Conservation (phyloP, 2,113 vertebrate genomes). For the Romanogobio albipinnatus region DNA sequence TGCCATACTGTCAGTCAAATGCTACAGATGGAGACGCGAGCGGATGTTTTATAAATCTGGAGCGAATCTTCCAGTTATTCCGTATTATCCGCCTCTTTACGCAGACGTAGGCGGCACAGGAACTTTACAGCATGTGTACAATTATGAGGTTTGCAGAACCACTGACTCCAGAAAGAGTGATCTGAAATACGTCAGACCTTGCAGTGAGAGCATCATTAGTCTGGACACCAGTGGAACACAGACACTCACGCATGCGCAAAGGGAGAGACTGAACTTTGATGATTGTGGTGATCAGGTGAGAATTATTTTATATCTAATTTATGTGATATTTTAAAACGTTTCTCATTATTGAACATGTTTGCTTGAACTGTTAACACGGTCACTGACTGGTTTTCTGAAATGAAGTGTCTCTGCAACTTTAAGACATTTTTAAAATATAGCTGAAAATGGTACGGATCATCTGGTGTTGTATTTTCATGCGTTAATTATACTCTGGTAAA, state of each 20-base stretch:
- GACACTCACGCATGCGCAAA: constrained; percentile 35
- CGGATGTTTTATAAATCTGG: constrained; percentile 51
- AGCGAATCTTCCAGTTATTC: constrained; percentile 56
- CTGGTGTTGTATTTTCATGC: too few relatives aligned
- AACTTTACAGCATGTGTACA: too few relatives aligned
- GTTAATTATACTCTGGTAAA: too few relatives aligned
- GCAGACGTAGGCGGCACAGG: constrained; percentile 42
- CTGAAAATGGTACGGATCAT: too few relatives aligned
- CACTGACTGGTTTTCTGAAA: too few relatives aligned
- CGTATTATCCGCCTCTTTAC: constrained; percentile 61
- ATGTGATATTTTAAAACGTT: not conserved
- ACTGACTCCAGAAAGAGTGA: too few relatives aligned
- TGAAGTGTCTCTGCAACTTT: too few relatives aligned
- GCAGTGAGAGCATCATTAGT: too few relatives aligned
- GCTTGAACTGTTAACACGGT: not conserved
- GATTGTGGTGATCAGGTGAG: constrained; percentile 41
- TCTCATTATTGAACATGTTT: not conserved
- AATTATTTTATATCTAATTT: not conserved
- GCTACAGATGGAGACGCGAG: constrained; percentile 49
- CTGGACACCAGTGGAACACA: constrained; percentile 13
- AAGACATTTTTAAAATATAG: too few relatives aligned
- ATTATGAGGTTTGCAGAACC: too few relatives aligned
- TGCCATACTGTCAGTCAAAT: constrained; percentile 29
- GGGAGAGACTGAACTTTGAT: not conserved
- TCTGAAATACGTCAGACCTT: too few relatives aligned